These are phyloP conservation scores for Todiramphus chloris DNA, from an alignment of 2,113 vertebrate species.

Conservation along the genomic window DNA sequence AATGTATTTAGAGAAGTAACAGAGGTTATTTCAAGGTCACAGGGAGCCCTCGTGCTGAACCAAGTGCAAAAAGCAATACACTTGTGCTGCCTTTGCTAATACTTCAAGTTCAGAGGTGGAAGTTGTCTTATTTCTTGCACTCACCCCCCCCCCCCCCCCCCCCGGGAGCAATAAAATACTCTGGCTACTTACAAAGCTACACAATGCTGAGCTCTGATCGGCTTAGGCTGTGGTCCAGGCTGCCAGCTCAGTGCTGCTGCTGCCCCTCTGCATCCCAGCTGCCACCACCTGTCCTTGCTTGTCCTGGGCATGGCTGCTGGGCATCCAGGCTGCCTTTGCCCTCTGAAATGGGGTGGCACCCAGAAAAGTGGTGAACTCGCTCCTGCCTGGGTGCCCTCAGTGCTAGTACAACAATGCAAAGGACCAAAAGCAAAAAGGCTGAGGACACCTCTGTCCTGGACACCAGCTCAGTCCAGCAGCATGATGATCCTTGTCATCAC, in stretches of 20 bases:
- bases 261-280: background rate
- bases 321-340: background rate
- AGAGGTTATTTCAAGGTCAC: background rate
- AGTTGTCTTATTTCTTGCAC: background rate
- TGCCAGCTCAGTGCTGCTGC: background rate
- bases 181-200: background rate
- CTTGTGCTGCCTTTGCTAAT: background rate
- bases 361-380: background rate
- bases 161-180: background rate
- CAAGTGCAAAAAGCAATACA: background rate
- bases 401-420: background rate
- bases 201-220: background rate
- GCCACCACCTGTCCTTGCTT: background rate
- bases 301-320: background rate
- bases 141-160: background rate
- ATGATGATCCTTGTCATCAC: background rate
- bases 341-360: background rate
- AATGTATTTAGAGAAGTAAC: background rate
- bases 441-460: background rate
- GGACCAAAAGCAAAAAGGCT: background rate
- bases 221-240: background rate
- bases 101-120: background rate
- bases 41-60: background rate
- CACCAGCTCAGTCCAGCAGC: background rate
- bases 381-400: background rate